These are phyloP conservation scores for Berghia stephanieae DNA, from an alignment of 1,140 invertebrate species.

Conservation along the genomic window DNA sequence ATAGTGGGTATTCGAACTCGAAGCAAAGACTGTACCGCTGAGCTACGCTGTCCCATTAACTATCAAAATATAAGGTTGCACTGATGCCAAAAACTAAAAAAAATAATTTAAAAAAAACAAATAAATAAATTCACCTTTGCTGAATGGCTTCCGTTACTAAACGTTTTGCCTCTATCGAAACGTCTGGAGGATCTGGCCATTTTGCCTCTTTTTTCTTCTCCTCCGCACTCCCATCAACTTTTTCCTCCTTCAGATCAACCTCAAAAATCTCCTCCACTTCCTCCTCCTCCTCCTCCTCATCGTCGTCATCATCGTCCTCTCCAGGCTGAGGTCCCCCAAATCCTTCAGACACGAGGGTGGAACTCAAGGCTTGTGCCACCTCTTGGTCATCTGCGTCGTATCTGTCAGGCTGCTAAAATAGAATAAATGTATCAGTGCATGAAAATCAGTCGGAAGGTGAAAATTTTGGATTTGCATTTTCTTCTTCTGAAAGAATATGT, in stretches of 20 bases:
- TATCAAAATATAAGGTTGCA: too few relatives aligned
- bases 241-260: not conserved
- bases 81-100: too few relatives aligned
- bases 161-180: conserved; percentile 40
- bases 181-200: conserved; percentile 61
- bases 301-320: conserved; percentile 37
- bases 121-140: too few relatives aligned
- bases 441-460: too few relatives aligned
- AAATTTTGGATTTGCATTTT: too few relatives aligned
- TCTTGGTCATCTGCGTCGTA: conserved; percentile 63
- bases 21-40: too few relatives aligned
- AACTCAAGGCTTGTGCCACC: conserved; percentile 56
- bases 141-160: conserved; percentile 30
- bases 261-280: conserved; percentile 20
- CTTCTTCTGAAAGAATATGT: too few relatives aligned
- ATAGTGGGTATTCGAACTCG: too few relatives aligned
- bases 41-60: too few relatives aligned
- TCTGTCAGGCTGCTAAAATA: too few relatives aligned
- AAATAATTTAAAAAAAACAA: too few relatives aligned
- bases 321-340: not conserved
- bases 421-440: too few relatives aligned
- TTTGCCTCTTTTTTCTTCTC: conserved; percentile 37
- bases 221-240: conserved; percentile 13
- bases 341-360: not conserved
- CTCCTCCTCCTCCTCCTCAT: conserved; percentile 38